Evolutionary conservation across 2,113 vertebrate genomes (phyloP), one percentile per base, ranked within the genome.

Genomic region (Saccopteryx leptura): DNA sequence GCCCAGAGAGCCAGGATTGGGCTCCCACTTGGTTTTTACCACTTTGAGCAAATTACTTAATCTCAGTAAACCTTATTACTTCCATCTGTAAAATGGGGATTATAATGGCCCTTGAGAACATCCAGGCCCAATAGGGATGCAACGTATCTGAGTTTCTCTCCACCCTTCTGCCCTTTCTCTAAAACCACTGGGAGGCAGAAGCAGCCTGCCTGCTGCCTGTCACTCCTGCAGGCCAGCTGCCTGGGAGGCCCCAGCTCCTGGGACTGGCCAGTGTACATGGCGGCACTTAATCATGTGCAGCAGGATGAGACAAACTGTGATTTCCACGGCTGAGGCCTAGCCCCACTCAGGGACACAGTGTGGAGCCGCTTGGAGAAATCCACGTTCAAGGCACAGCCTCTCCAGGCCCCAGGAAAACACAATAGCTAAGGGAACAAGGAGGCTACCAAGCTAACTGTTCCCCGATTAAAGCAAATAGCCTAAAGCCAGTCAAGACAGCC

Each of bases 61-160:
- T 90, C 84, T 92, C 63, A 58, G 56, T 85, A 79, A 93, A 24
- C 48, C 91, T 94, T 87, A 85, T 93, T 94, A 68, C 52, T 81
- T 31, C 76, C 39, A 10, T 91, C 94, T 96, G 54, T 94, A 90
- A 96, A 94, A 96, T 91, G 76, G 94, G 68, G 68, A 93, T 93
- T 94, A 80, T 23, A 88, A 60, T 15, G 23, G 8, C 23, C 21
- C 23, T 94, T 28, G 78, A 48, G 74, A 94, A 93, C 85, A 81
- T n/a, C 81, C 65, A 96, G 88, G 52, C 28, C 81, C 72, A 61
- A 63, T 4, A 66, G 4, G 26, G 56, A 52, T 75, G 5, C 11
- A 76, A 31, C 65, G 11, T 60, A 81, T 24, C 31, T 74, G 81
- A 63, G 54, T 17, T 63, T 63, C 68, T 60, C 58, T 92, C 46